These are phyloP conservation scores for Norana najaformis DNA, from an alignment of 2,888 invertebrate species.

Conservation along the genomic window DNA sequence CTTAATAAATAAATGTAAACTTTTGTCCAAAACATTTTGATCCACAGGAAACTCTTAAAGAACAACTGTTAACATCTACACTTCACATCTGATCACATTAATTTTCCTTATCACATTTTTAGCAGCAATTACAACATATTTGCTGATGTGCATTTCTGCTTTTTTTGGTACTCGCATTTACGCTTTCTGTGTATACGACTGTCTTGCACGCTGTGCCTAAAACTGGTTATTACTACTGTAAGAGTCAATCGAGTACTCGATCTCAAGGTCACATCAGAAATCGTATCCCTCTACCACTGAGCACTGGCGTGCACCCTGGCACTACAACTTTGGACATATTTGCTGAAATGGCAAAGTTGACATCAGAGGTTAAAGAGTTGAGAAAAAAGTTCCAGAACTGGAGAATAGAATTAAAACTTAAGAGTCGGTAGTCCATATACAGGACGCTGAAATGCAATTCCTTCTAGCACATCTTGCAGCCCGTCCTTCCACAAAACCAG, in stretches of 20 bases:
- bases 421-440: background rate
- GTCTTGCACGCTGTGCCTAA: background rate
- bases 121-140: background rate
- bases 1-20: background rate
- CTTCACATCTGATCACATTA: background rate
- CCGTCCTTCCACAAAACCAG: background rate
- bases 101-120: background rate
- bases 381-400: no score
- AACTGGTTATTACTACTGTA: background rate
- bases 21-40: background rate
- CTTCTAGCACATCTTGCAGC: constrained; percentile 1
- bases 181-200: background rate
- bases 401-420: no score
- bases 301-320: no score
- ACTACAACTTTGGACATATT: no score
- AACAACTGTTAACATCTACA: background rate
- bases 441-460: background rate
- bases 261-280: no score
- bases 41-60: background rate
- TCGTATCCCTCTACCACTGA: no score
- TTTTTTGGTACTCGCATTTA: background rate
- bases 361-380: no score
- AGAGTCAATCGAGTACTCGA: no score
- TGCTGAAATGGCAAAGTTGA: no score
- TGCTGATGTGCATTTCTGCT: background rate